Evolutionary conservation across 2,797 vertebrate genomes (phyloP), one percentile per base, ranked within the genome.

Genomic region (Arrhamphus sclerolepis): DNA sequence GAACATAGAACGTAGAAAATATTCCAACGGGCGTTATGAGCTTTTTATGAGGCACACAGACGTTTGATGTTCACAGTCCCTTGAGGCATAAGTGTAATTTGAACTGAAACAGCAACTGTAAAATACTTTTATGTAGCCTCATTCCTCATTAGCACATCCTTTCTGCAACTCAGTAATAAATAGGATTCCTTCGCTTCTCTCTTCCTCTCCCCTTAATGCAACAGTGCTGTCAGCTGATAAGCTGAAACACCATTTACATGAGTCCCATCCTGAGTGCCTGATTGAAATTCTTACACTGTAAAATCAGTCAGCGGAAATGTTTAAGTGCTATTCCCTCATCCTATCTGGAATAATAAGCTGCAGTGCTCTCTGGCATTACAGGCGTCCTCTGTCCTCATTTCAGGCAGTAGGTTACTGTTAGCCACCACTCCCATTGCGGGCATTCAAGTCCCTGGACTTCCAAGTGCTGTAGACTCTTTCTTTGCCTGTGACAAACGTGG

Each of bases 261-360:
- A 80, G 65, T 46, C 71, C 72, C 56, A 72, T 72, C 72, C 67
- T 10, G 5, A 74, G 73, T 47, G 58, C 59, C 77, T 85, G 81
- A 87, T 87, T 87, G 75, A 85, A 86, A 89, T 84, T 81, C 71
- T 77, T 63, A 26, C 70, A 13, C 71, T 78, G 70, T 81, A 68
- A 73, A 70, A 82, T 87, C 76, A 74, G 81, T 86, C 79, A 74
- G 80, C 28, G 56, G 75, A 88, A 85, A 83, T 74, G 63, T 77
- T 84, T 77, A 85, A 84, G 80, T 68, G 52, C 75, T 78, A 65
- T 77, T 85, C 77, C 80, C 71, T 82, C 68, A 56, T 78, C 77
- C 77, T 69, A 70, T 81, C 74, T 71, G 70, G 69, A 85, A 84
- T 84, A 85, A 84, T 72, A 83, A 82, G 75, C 58, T 70, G 58